Percentiles rank a stretch among this genome's conserved stretches.
phyloP scores from a whole-genome alignment of 2,797 vertebrate species.

The Centropyge bicolor region DNA sequence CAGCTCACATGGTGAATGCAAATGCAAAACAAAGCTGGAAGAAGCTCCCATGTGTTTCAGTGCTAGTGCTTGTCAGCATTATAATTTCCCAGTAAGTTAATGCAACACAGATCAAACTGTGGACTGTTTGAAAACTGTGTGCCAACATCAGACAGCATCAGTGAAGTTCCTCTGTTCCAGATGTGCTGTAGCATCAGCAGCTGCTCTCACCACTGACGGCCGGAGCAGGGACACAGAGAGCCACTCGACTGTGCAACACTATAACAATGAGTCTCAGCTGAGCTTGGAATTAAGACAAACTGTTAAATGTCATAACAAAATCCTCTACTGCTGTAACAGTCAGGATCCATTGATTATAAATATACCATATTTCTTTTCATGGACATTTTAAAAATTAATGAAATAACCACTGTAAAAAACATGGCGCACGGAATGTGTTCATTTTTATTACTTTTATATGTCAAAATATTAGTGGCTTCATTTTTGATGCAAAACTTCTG shows the following conservation, averaged over 20 bases:
- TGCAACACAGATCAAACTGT: neutral
- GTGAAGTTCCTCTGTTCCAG: neutral
- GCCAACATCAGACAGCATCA: neutral
- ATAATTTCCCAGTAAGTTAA: neutral
- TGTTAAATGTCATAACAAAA: neutral
- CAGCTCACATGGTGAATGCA: neutral
- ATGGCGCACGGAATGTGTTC: neutral
- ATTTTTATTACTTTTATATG: neutral
- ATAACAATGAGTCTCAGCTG: neutral
- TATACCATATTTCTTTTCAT: neutral
- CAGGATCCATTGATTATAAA: neutral
- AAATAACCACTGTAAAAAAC: neutral
- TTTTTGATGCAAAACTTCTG: neutral
- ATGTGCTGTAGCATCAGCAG: too few relatives aligned
- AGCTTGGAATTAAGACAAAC: neutral
- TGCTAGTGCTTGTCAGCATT: neutral
- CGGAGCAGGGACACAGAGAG: neutral
- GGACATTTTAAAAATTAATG: neutral
- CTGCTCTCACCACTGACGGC: neutral
- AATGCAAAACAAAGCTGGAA: neutral
- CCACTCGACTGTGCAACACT: neutral
- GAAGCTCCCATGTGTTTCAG: neutral
- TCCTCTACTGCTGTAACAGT: neutral
- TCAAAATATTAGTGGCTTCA: neutral
- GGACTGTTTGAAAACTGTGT: neutral